These are phyloP conservation scores for Dallia pectoralis DNA, from an alignment of 2,797 vertebrate species.

Conservation along the genomic window DNA sequence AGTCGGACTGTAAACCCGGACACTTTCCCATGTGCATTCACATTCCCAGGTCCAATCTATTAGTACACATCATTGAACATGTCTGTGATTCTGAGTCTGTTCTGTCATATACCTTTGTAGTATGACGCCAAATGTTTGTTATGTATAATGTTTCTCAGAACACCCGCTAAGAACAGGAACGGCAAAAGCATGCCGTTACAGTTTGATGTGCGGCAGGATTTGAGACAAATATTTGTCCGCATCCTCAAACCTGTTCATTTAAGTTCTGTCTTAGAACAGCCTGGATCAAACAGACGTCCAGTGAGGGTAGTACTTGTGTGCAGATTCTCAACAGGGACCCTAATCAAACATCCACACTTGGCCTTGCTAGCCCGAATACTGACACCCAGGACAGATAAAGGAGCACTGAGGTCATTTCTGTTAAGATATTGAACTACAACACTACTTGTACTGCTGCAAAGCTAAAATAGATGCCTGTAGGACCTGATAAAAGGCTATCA, in stretches of 20 bases:
- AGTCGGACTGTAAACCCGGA: not conserved
- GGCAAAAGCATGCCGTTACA: not conserved
- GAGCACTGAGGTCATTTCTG: conserved; percentile 54
- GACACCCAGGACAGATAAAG: conserved; percentile 35
- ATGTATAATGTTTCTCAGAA: too few relatives aligned
- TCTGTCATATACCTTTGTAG: too few relatives aligned
- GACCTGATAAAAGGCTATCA: not conserved
- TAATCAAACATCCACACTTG: conserved; percentile 34
- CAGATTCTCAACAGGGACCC: not conserved
- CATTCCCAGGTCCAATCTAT: too few relatives aligned
- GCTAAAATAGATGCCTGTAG: not conserved
- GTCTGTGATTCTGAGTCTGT: too few relatives aligned
- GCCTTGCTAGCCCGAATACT: conserved; percentile 35
- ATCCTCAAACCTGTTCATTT: not conserved
- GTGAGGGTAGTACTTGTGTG: not conserved
- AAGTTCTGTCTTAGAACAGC: not conserved
- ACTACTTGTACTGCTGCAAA: not conserved
- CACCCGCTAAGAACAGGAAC: too few relatives aligned
- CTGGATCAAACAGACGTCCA: not conserved
- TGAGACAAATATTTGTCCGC: not conserved
- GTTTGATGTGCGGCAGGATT: not conserved
- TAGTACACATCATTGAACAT: too few relatives aligned
- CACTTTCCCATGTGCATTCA: too few relatives aligned
- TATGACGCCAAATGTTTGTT: too few relatives aligned
- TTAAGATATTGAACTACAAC: not conserved